Evolutionary conservation across 2,797 vertebrate genomes (phyloP), one percentile per base, ranked within the genome.

Genomic region (Artibeus lituratus): DNA sequence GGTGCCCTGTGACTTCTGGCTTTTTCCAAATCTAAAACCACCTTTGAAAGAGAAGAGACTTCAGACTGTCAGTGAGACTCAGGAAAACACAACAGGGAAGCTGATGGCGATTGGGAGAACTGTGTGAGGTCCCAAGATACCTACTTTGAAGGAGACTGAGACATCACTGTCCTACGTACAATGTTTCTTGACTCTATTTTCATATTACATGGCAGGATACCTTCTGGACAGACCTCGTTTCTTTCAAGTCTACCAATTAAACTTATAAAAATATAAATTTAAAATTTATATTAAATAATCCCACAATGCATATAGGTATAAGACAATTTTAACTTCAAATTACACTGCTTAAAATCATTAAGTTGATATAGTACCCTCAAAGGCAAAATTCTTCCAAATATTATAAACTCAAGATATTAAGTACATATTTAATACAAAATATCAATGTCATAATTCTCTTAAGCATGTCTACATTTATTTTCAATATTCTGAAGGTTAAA

Each of bases 191-290:
- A 26, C 55, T 57, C 24, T 57, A 57, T 57, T 26, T 57, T 57
- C 1, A 12, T 57, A 57, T 57, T 57, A 57, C 10, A 26, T 57
- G 24, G 55, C 55, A 24, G 55, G 55, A 57, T 57, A 26, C 55
- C 10, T 57, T 57, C 55, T 57, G 55, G 55, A 26, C 10, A 57
- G 55, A 57, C 55, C 24, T 57, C 11, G 24, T 57, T 16, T 77
- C 49, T 76, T 88, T 92, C 39, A 85, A 81, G 94, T 72, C 4
- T 74, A 22, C 42, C 82, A 90, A 77, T 51, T 94, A 67, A 90
- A 67, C 11, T 59, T 21, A 24, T 37, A 49, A 82, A 93, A 91
- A 74, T 29, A 55, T 26, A 85, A 87, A 32, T 37, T 53, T 84
- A 70, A 59, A 47, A 83, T 69, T 67, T 85, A 3, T n/a, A 51